Percentiles rank a stretch among this genome's conserved stretches.
phyloP scores from a whole-genome alignment of 2,888 invertebrate genomes.

The Apamea crenata region DNA sequence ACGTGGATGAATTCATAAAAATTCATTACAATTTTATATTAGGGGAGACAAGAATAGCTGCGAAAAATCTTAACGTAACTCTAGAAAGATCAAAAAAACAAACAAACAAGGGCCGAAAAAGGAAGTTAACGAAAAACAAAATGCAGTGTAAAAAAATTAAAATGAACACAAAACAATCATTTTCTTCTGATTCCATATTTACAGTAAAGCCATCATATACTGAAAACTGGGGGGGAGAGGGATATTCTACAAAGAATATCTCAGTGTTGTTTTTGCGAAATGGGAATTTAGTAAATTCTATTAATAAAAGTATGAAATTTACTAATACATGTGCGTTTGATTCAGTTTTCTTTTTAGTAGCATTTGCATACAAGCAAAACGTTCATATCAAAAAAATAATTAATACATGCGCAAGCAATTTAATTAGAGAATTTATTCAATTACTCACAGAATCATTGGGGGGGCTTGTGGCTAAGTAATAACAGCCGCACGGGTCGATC shows the following conservation, averaged over 20 bases:
- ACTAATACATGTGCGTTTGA: slow-evolving; percentile 14
- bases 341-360: slow-evolving; percentile 11
- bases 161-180: background rate
- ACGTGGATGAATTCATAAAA: slow-evolving; percentile 25
- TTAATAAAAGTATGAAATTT: background rate
- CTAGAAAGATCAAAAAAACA: background rate
- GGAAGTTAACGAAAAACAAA: background rate
- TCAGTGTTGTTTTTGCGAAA: slow-evolving; percentile 32
- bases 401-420: slow-evolving; percentile 6
- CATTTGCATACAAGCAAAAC: slow-evolving; percentile 2
- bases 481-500: too few relatives aligned
- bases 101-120: slow-evolving; percentile 12
- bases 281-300: slow-evolving; percentile 26
- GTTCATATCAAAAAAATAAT: slow-evolving; percentile 6
- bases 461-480: too few relatives aligned
- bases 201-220: slow-evolving; percentile 17
- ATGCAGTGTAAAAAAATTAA: slow-evolving; percentile 1
- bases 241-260: too few relatives aligned
- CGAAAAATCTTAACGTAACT: slow-evolving; percentile 1
- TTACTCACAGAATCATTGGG: slow-evolving; percentile 5
- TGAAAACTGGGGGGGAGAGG: slow-evolving; percentile 27
- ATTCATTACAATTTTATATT: slow-evolving; percentile 11
- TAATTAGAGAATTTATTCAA: background rate
- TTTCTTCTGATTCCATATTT: slow-evolving; percentile 20
- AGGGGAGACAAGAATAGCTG: slow-evolving; percentile 8